phyloP scores from a whole-genome alignment of 2,888 invertebrate species.

The Lochmaea crataegi region DNA sequence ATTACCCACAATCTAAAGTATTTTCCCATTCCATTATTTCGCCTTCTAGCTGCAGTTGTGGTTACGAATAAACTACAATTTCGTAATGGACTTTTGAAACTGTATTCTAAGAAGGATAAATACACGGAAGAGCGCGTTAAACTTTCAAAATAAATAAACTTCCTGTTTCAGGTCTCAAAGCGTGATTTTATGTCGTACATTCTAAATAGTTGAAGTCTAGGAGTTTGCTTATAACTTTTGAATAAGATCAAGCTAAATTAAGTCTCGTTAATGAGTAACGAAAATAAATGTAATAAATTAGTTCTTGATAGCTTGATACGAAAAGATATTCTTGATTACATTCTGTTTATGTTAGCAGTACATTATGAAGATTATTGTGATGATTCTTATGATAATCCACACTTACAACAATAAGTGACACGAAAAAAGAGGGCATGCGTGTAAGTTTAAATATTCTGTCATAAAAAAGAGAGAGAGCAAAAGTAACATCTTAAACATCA shows the following conservation, averaged over 20 bases:
- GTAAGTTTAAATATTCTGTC: too few species aligned
- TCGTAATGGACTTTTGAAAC: background rate
- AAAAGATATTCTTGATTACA: too few species aligned
- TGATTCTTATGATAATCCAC: too few species aligned
- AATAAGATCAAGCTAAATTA: constrained; percentile 19
- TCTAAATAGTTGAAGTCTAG: constrained; percentile 23
- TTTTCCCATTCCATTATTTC: background rate
- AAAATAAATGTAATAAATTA: constrained; percentile 28
- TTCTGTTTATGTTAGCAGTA: too few species aligned
- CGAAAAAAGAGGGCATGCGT: too few species aligned
- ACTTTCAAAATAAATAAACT: constrained; percentile 3
- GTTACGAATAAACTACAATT: background rate
- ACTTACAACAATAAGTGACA: too few species aligned
- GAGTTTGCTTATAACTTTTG: constrained; percentile 30
- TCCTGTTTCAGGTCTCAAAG: background rate
- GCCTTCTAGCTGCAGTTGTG: background rate
- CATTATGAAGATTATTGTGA: too few species aligned
- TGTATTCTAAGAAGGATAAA: background rate
- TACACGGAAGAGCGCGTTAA: background rate
- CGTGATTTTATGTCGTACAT: constrained; percentile 23
- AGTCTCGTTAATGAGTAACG: constrained; percentile 28
- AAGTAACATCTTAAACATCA: too few species aligned
- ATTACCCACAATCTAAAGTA: too few species aligned
- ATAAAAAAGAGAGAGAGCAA: too few species aligned
- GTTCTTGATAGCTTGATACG: too few species aligned